These are phyloP conservation scores for Boulengeromyrus knoepffleri DNA, from an alignment of 2,113 vertebrate species.

Conservation along the genomic window DNA sequence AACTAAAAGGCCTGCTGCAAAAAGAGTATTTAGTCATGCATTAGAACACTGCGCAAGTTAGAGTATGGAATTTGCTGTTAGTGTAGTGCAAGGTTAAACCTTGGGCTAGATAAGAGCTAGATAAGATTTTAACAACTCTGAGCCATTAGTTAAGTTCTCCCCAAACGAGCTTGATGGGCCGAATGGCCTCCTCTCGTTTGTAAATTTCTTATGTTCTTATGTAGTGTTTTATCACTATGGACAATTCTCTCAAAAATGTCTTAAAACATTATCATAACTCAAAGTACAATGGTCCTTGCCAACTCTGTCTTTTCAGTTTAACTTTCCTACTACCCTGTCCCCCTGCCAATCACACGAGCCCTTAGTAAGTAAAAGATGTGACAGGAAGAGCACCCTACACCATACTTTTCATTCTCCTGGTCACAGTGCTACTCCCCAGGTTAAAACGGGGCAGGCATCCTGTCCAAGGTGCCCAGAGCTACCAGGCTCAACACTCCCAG, in stretches of 20 bases:
- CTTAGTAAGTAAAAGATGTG: not conserved
- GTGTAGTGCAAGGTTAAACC: too few relatives aligned
- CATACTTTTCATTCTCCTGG: not conserved
- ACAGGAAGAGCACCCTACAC: not conserved
- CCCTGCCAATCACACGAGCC: not conserved
- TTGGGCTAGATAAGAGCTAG: too few relatives aligned
- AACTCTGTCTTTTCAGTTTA: not conserved
- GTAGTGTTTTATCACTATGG: not conserved
- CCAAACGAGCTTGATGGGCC: too few relatives aligned
- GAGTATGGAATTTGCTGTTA: too few relatives aligned
- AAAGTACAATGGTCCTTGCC: not conserved
- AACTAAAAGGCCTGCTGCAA: not conserved
- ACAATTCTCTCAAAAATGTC: not conserved
- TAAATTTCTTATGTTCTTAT: too few relatives aligned
- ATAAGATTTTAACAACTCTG: too few relatives aligned
- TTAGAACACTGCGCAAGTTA: not conserved
- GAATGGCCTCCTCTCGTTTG: too few relatives aligned
- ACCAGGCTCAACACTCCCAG: not conserved
- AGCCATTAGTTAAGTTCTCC: too few relatives aligned
- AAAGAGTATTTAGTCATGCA: not conserved
- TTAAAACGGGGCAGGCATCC: not conserved
- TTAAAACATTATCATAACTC: not conserved
- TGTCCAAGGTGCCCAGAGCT: not conserved
- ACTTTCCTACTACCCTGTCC: not conserved
- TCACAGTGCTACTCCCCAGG: not conserved